Evolutionary conservation across 2,797 vertebrate species (phyloP).

Genomic region (Mormyrus hasselquistii): DNA sequence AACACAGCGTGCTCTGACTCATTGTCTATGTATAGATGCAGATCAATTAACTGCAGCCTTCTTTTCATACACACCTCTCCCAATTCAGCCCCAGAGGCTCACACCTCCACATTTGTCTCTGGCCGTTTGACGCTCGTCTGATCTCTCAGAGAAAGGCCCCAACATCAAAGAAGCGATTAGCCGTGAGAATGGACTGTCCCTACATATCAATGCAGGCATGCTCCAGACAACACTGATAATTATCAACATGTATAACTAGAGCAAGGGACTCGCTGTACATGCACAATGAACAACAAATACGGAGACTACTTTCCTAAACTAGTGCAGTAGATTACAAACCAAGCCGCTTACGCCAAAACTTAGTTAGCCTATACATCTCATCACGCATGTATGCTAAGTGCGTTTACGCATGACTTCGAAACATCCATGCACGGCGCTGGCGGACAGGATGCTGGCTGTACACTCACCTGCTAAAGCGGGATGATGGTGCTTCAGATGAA

Average conservation of each 20-base stretch:
- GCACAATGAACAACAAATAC: not conserved
- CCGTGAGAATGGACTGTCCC: not conserved
- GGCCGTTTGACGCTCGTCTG: not conserved
- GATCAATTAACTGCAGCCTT: not conserved
- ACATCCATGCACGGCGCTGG: not conserved
- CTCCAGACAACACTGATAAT: not conserved
- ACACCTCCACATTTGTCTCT: conserved; percentile 1
- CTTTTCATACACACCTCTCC: not conserved
- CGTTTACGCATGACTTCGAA: not conserved
- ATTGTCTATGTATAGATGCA: not conserved
- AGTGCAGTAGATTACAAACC: not conserved
- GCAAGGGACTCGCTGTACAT: not conserved
- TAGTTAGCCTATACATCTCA: not conserved
- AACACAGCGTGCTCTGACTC: not conserved
- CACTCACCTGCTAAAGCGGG: not conserved
- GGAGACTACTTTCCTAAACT: not conserved
- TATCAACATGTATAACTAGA: not conserved
- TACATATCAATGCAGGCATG: not conserved
- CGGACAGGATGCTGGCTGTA: not conserved
- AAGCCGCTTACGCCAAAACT: not conserved
- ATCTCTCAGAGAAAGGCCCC: not conserved
- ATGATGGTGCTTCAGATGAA: not conserved
- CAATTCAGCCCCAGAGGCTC: not conserved
- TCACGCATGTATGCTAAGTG: not conserved
- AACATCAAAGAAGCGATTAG: not conserved